Evolutionary conservation across 2,797 vertebrate species (phyloP).

Genomic region (Falco rusticolus): DNA sequence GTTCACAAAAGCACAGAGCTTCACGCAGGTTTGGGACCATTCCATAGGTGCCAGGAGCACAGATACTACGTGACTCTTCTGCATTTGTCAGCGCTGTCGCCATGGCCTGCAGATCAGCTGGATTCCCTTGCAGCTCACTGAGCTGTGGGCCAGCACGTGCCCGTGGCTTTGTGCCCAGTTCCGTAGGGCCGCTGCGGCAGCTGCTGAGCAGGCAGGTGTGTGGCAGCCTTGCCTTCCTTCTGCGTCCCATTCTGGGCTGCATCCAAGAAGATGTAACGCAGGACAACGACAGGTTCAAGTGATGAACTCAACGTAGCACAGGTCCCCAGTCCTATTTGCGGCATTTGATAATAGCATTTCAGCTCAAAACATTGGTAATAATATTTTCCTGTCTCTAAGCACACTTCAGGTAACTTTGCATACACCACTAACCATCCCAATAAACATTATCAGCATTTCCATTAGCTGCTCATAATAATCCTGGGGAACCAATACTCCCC

Average conservation of each 20-base stretch:
- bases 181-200: accelerated
- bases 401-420: background rate
- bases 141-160: background rate
- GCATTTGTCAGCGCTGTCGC: background rate
- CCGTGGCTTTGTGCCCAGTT: background rate
- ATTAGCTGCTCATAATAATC: background rate
- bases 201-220: background rate
- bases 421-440: background rate
- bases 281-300: background rate
- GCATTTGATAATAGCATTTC: background rate
- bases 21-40: background rate
- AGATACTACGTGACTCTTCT: background rate
- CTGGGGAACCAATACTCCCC: background rate
- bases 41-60: background rate
- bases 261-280: accelerated
- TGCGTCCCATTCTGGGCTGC: accelerated
- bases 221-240: background rate
- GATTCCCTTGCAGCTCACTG: background rate
- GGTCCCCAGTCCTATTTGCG: background rate
- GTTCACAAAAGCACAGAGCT: background rate
- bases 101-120: background rate
- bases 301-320: background rate
- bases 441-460: background rate
- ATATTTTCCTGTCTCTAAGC: background rate
- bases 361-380: background rate